These are phyloP conservation scores for Pterostichus madidus DNA, from an alignment of 2,888 invertebrate genomes.

Conservation along the genomic window DNA sequence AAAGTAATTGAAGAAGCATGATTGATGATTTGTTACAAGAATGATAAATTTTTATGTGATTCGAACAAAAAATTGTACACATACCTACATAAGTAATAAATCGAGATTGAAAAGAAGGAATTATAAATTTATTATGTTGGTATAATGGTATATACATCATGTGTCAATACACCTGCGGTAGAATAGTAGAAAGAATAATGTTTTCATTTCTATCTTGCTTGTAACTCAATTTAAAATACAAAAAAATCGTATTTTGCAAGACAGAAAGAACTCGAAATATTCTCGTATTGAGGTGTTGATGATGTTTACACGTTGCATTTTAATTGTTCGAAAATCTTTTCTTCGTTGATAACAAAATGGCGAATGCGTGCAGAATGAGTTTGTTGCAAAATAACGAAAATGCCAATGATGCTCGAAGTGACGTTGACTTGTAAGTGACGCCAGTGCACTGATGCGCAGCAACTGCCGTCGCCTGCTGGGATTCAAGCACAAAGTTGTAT, in stretches of 20 bases:
- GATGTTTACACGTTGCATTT: conserved; percentile 55
- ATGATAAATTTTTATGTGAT: conserved; percentile 14
- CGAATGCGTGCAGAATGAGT: conserved; percentile 56
- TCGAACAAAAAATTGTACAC: not conserved
- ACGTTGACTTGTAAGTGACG: conserved; percentile 15
- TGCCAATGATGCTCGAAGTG: conserved; percentile 40
- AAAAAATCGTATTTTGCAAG: not conserved
- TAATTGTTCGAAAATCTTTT: conserved; percentile 58
- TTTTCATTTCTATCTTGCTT: not conserved
- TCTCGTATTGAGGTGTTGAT: conserved; percentile 21
- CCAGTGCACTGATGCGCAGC: conserved; percentile 13
- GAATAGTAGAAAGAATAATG: too few relatives aligned
- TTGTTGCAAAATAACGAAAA: conserved; percentile 60
- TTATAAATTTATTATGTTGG: too few relatives aligned
- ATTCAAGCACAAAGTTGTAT: not conserved
- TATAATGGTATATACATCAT: not conserved
- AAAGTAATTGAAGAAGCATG: conserved; percentile 8
- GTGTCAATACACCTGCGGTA: not conserved
- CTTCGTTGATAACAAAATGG: conserved; percentile 50
- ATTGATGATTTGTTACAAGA: conserved; percentile 15
- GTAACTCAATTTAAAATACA: conserved; percentile 9
- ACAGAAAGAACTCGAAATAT: not conserved
- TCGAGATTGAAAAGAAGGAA: too few relatives aligned
- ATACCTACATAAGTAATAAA: too few relatives aligned
- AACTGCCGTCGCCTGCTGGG: conserved; percentile 8